These are phyloP conservation scores for Mongoloraphidia duomilia DNA, from an alignment of 2,888 invertebrate species.

Conservation along the genomic window DNA sequence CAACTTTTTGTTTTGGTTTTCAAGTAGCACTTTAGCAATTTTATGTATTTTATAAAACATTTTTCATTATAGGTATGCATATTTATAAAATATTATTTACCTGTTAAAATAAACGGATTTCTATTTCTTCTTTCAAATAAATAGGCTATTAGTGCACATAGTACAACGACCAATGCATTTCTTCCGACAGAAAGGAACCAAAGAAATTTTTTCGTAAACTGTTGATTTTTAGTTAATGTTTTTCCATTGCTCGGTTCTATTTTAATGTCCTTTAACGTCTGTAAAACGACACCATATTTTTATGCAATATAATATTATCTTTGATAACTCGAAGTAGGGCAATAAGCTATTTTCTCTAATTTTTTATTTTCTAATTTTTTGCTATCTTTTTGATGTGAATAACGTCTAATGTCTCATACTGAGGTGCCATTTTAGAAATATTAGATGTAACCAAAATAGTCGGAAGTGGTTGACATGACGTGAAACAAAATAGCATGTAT, in stretches of 20 bases:
- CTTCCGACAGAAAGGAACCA: slow-evolving; percentile 53
- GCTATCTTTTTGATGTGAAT: too few species aligned
- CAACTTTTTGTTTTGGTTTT: not conserved
- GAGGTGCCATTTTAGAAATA: too few species aligned
- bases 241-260: slow-evolving; percentile 26
- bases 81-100: slow-evolving; percentile 24
- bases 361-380: too few species aligned
- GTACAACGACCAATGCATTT: slow-evolving; percentile 54
- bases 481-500: too few species aligned
- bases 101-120: slow-evolving; percentile 43
- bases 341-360: too few species aligned
- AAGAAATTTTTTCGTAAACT: slow-evolving; percentile 31
- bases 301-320: not conserved
- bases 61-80: slow-evolving; percentile 4
- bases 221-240: slow-evolving; percentile 24
- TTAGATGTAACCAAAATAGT: too few species aligned
- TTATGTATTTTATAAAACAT: not conserved
- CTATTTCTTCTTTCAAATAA: slow-evolving; percentile 32
- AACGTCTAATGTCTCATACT: too few species aligned
- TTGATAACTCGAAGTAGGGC: too few species aligned
- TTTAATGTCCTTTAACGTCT: slow-evolving; percentile 45
- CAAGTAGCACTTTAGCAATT: not conserved
- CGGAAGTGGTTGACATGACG: too few species aligned
- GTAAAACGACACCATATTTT: slow-evolving; percentile 15
- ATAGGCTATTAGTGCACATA: slow-evolving; percentile 42